phyloP scores from a whole-genome alignment of 1,140 invertebrate genomes.

The Condylostylus longicornis region DNA sequence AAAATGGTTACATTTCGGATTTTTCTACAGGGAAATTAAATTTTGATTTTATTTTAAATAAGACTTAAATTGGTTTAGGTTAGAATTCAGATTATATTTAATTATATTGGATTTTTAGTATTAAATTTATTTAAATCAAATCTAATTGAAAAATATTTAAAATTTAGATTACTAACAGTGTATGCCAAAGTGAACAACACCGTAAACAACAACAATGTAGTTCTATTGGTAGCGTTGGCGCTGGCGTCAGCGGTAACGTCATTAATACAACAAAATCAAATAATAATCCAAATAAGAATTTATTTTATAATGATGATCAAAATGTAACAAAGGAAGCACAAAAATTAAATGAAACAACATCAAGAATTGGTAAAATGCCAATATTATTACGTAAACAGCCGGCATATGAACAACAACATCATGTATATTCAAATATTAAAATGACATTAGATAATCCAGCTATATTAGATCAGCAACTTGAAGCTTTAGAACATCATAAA shows the following conservation, averaged over 20 bases:
- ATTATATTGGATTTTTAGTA: no score
- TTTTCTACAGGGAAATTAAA: no score
- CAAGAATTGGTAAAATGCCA: not conserved
- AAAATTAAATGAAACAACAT: no score
- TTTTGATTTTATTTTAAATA: no score
- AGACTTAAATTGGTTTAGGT: no score
- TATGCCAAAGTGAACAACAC: slow-evolving; percentile 26
- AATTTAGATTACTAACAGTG: not conserved
- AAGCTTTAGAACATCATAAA: slow-evolving; percentile 27
- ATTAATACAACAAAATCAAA: not conserved
- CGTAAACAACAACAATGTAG: slow-evolving; percentile 33
- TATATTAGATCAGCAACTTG: slow-evolving; percentile 25
- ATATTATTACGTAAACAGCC: slow-evolving; percentile 10
- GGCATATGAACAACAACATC: slow-evolving; percentile 4
- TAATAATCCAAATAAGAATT: not conserved
- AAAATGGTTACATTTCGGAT: no score
- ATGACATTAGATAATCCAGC: slow-evolving; percentile 24
- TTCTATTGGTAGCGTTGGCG: slow-evolving; percentile 17
- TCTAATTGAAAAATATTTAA: not conserved
- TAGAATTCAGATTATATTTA: no score
- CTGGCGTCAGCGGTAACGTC: not conserved
- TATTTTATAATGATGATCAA: not conserved
- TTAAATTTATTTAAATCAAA: no score
- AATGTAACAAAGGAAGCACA: no score
- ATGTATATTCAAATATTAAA: slow-evolving; percentile 8